A percentile compares a stretch with the other conserved stretches of the same genome.
phyloP scores from a whole-genome alignment of 23 tunicate genomes.

The Trididemnum clinides region DNA sequence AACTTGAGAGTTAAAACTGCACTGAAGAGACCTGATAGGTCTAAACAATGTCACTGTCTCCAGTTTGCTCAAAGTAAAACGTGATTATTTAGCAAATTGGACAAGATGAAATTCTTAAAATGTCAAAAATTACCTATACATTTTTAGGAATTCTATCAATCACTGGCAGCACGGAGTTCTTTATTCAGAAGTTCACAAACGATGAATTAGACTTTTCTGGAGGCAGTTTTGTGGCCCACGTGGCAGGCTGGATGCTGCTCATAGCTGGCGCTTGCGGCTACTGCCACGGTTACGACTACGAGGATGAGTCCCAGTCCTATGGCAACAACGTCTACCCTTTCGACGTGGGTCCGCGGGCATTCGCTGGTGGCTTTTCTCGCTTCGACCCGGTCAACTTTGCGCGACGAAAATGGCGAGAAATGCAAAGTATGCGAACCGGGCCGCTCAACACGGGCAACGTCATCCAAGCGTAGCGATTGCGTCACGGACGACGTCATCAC shows the following conservation, averaged over 20 bases:
- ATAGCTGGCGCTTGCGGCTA: slow-evolving; percentile 68
- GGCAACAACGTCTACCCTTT: slow-evolving; percentile 22
- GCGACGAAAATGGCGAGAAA: slow-evolving; percentile 64
- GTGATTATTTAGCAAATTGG: too few species aligned
- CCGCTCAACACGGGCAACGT: background rate
- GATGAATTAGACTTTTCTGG: slow-evolving; percentile 44
- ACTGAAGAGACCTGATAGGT: too few species aligned
- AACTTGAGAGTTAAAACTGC: too few species aligned
- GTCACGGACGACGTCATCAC: background rate
- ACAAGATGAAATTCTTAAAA: too few species aligned
- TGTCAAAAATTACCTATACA: too few species aligned
- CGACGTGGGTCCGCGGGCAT: slow-evolving; percentile 14
- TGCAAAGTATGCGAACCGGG: slow-evolving; percentile 8
- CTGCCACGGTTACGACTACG: slow-evolving; percentile 74
- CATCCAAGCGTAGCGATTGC: slow-evolving; percentile 15
- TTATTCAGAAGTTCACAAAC: slow-evolving; percentile 61
- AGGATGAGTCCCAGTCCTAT: background rate
- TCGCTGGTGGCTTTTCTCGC: background rate
- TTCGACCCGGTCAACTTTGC: slow-evolving; percentile 41
- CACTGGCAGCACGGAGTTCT: slow-evolving; percentile 61
- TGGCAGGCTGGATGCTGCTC: slow-evolving; percentile 75
- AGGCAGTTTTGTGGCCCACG: slow-evolving; percentile 61
- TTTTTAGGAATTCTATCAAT: slow-evolving; percentile 52
- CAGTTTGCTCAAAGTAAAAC: too few species aligned
- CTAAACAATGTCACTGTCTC: too few species aligned